Conservation (phyloP, 1,140 invertebrate genomes). For the Drosophila hydei region DNA sequence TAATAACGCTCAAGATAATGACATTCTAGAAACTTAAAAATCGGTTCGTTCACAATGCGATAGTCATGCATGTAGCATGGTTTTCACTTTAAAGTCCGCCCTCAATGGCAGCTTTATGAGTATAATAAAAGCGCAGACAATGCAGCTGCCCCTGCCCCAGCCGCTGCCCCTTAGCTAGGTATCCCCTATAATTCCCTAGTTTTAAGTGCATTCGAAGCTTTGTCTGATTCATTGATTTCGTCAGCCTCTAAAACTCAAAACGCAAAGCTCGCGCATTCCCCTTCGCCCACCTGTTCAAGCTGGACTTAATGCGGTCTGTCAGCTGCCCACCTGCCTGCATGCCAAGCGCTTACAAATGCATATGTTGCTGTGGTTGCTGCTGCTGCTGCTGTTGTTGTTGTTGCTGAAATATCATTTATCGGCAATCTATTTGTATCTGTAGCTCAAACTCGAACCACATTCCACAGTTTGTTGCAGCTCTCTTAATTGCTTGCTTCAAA, state of each 20-base stretch:
- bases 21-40: background rate
- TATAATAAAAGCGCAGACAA: slow-evolving; percentile 32
- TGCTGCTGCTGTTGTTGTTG: too few relatives aligned
- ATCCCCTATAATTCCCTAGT: slow-evolving; percentile 30
- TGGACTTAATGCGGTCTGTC: slow-evolving; percentile 5
- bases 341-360: slow-evolving; percentile 24
- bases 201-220: slow-evolving; percentile 44
- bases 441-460: slow-evolving; percentile 60
- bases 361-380: background rate
- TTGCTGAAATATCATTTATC: slow-evolving; percentile 58
- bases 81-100: slow-evolving; percentile 6
- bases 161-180: too few relatives aligned
- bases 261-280: slow-evolving; percentile 1
- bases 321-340: slow-evolving; percentile 41
- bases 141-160: slow-evolving; percentile 26
- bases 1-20: background rate
- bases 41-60: background rate
- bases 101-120: slow-evolving; percentile 2
- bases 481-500: slow-evolving; percentile 69
- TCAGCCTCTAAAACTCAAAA: too few relatives aligned
- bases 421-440: slow-evolving; percentile 32
- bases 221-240: slow-evolving; percentile 61
- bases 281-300: slow-evolving; percentile 29
- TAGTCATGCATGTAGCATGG: slow-evolving; percentile 9
- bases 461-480: slow-evolving; percentile 51